A percentile compares a stretch with the other conserved stretches of the same genome.
Evolutionary conservation across 2,113 vertebrate species (phyloP).

Genomic region (Megaceryle maxima): DNA sequence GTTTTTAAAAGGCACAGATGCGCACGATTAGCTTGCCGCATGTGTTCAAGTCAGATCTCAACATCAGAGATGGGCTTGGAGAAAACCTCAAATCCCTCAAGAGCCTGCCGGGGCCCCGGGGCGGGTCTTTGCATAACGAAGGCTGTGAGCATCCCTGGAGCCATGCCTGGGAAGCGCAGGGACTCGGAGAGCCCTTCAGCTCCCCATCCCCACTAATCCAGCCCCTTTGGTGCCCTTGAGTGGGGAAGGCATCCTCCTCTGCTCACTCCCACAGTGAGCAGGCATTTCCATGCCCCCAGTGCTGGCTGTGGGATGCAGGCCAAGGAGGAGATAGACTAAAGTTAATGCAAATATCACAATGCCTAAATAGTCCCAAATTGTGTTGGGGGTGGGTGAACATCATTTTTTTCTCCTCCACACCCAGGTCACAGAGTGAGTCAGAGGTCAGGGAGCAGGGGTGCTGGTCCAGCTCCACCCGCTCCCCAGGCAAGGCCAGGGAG

Average conservation of each 20-base stretch:
- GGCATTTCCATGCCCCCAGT: background rate
- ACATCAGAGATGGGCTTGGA: slow-evolving; percentile 64
- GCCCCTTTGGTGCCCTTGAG: rapidly evolving
- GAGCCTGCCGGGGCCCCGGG: background rate
- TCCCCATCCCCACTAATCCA: rapidly evolving
- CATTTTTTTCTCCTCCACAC: slow-evolving; percentile 11
- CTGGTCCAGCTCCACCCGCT: slow-evolving; percentile 31
- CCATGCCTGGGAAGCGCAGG: background rate
- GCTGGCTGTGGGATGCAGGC: background rate
- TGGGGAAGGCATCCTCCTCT: background rate
- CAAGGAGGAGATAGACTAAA: background rate
- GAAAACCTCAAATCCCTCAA: slow-evolving; percentile 54
- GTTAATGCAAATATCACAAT: background rate
- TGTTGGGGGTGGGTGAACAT: background rate
- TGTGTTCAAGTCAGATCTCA: slow-evolving; percentile 58
- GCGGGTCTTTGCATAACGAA: background rate
- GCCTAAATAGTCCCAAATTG: background rate
- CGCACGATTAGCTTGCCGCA: slow-evolving; percentile 58
- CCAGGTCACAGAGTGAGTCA: slow-evolving; percentile 43
- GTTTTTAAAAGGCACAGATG: slow-evolving; percentile 71
- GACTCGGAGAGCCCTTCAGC: background rate
- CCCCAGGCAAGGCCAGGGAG: slow-evolving; percentile 15
- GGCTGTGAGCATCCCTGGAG: background rate
- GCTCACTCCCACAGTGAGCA: background rate
- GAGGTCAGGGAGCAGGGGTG: background rate